A percentile compares a stretch with the other conserved stretches of the same genome.
These are phyloP conservation scores for Spilarctia lutea DNA, from an alignment of 2,888 invertebrate genomes.

Conservation along the genomic window DNA sequence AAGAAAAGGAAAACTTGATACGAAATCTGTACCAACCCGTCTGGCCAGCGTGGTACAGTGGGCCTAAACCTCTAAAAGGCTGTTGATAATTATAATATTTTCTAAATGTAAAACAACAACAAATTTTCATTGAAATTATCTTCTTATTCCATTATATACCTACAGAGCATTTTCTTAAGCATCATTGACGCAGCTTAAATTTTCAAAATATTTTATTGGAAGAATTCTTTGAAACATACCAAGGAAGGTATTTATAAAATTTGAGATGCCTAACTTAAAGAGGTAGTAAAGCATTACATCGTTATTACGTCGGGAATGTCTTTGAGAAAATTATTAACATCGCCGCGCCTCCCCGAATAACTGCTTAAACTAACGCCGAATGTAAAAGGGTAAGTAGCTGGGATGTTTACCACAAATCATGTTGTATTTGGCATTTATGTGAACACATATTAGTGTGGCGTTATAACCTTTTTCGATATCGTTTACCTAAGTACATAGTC, in stretches of 20 bases:
- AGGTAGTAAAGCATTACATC: conserved; percentile 79
- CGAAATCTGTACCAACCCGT: no score
- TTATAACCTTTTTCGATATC: no score
- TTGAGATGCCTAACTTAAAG: conserved; percentile 66
- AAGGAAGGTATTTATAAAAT: conserved; percentile 48
- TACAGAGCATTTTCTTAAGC: background rate
- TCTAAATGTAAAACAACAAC: background rate
- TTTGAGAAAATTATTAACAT: conserved; percentile 79
- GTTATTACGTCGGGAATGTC: conserved; percentile 69
- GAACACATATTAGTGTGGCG: background rate
- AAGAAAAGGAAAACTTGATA: no score
- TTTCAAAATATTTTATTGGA: conserved; percentile 9
- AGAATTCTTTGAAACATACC: conserved; percentile 21
- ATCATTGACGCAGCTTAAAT: background rate
- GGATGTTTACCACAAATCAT: background rate
- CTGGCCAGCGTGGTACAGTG: no score
- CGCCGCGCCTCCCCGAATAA: conserved; percentile 68
- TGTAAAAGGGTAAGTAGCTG: conserved; percentile 37
- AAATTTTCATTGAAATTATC: background rate
- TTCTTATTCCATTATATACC: background rate
- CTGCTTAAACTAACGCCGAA: conserved; percentile 55
- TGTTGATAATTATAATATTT: no score
- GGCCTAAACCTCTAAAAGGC: no score
- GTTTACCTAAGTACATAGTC: no score
- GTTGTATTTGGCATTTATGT: background rate